Evolutionary conservation across 2,888 invertebrate genomes (phyloP).

Genomic region (Flexamia atlantica): DNA sequence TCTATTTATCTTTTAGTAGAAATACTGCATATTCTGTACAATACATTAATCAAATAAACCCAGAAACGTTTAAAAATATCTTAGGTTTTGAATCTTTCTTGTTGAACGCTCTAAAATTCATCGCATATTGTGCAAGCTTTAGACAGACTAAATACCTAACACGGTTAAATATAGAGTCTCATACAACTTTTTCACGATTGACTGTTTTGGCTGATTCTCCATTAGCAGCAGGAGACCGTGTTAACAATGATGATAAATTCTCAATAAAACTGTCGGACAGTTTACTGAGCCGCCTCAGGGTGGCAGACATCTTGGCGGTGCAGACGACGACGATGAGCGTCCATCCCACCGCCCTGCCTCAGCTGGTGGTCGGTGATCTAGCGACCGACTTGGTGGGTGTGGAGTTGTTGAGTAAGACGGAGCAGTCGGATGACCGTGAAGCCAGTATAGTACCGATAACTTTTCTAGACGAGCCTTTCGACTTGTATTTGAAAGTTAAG

Average conservation of each 20-base stretch:
- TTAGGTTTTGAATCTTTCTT: background rate
- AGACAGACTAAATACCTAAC: background rate
- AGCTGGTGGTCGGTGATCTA: background rate
- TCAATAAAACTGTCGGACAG: background rate
- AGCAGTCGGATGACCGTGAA: background rate
- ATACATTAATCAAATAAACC: no score
- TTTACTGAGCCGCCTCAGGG: background rate
- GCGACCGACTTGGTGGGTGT: background rate
- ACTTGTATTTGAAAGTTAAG: background rate
- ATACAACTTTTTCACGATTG: background rate
- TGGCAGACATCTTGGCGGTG: background rate
- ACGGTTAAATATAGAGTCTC: background rate
- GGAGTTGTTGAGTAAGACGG: background rate
- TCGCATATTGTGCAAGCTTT: background rate
- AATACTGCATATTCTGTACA: no score
- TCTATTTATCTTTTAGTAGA: background rate
- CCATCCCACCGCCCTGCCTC: background rate
- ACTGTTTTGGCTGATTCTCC: background rate
- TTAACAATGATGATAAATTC: background rate
- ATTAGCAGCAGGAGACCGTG: background rate
- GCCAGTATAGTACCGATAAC: background rate
- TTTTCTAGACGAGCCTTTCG: background rate
- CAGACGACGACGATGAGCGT: background rate
- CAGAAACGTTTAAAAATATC: no score
- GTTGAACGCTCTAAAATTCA: background rate